Evolutionary conservation across 2,797 vertebrate genomes (phyloP), one percentile per base, ranked within the genome.

Genomic region (Serranus cabrilla): DNA sequence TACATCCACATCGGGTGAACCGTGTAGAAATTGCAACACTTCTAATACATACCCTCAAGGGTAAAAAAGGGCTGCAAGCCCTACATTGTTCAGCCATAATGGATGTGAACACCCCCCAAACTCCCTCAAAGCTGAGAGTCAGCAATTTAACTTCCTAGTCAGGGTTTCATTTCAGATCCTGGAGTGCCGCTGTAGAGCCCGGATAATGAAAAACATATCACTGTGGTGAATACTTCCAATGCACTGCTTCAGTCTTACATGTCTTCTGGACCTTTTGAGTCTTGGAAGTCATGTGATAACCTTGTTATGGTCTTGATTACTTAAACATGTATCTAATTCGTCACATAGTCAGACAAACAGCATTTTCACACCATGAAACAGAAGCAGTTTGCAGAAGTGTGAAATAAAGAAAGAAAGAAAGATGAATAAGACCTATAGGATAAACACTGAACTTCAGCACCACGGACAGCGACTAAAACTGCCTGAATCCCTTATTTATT

Each of bases 381-480:
- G n/a, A n/a, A n/a, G 34, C 2, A 52, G 25, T n/a, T 25, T 55
- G 20, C 20, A 34, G 18, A 51, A 31, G 11, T 31, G 18, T 21
- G 11, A 75, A 20, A 31, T 12, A 37, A 34, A 61, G 47, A 60
- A 46, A 39, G 18, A 66, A 47, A 39, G 0, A 27, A 56, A 71
- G 49, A 17, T 2, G 43, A 12, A 43, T 7, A 9, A 16, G 20
- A 39, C 12, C 4, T 8, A 1, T 0, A 4, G 18, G 4, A 11
- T 17, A 13, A 50, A 59, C 2, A 7, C 37, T 25, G 49, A 25
- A 27, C 31, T 72, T 82, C 79, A 84, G 79, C 50, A 71, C 78
- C 76, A 54, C 0, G 49, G 61, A 71, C 45, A 71, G 76, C 8
- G 10, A 45, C 51, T 0, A 1, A n/a, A n/a, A n/a, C 2, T 13